Evolutionary conservation across 92 coral and sea anemone genomes (phyloP), one percentile per base, ranked within the genome.

Genomic region (Palythoa grandis): DNA sequence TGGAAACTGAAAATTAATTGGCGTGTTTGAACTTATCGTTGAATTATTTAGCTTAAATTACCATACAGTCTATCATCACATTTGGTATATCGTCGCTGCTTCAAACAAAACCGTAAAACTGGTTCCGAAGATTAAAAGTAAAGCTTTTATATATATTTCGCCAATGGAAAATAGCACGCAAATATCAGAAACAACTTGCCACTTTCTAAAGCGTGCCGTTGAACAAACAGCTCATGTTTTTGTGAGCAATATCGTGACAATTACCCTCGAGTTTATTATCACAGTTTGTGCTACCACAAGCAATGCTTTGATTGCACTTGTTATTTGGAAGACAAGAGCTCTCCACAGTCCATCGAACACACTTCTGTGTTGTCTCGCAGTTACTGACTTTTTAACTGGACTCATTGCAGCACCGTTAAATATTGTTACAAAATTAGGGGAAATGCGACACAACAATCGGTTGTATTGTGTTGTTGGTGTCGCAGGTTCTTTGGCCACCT

Each of bases 291-390:
- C 85, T 2, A 47, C 85, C 0, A 16, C 74, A 14, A 80, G 74
- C 12, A 80, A 80, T 35, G 74, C 61, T 67, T 47, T 80, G 12
- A 67, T 80, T 23, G 85, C 85, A 5, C 23, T n/a, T 65, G 85
- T 80, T 70, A 80, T 80, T 11, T 65, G 60, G 85, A 80, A 40
- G 61, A 80, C 85, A 1, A 80, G 43, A 48, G 2, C 75, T 0
- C 85, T 80, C 17, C 85, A 80, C 43, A 66, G 47, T 50, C 61
- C 85, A 10, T 80, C 85, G 24, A 80, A 80, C 72, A 80, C 85
- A 4, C 85, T 80, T 48, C 85, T 80, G 11, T 80, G 75, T 29
- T 80, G 85, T 9, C 85, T 80, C 9, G 75, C 85, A 1, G 85
- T 80, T 20, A 80, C 85, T 48, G 85, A 80, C 29, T 80, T 80